Conservation (phyloP, 2,888 invertebrate genomes). For the Helleia helle region DNA sequence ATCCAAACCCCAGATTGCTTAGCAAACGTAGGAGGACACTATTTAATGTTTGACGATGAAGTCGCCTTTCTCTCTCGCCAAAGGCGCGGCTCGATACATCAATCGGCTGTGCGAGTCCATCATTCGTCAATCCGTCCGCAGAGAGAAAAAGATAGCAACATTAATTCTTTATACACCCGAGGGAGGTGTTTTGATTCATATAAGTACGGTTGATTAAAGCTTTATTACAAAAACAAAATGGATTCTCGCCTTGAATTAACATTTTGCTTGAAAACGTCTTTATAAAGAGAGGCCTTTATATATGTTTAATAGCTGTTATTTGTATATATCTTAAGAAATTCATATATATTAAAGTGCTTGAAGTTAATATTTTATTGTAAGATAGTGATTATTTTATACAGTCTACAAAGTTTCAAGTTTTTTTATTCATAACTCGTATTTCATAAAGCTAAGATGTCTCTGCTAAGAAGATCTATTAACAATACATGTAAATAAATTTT, state of each 20-base stretch:
- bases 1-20: neutral
- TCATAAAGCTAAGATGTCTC: too few species aligned
- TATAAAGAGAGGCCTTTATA: too few species aligned
- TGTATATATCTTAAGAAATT: too few species aligned
- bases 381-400: too few species aligned
- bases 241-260: neutral
- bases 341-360: too few species aligned
- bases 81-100: slow-evolving; percentile 12
- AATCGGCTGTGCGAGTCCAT: slow-evolving; percentile 37
- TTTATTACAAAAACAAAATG: slow-evolving; percentile 5
- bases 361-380: too few species aligned
- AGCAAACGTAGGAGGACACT: slow-evolving; percentile 1
- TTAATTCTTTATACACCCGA: slow-evolving; percentile 31
- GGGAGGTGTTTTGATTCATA: slow-evolving; percentile 29
- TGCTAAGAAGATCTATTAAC: too few species aligned
- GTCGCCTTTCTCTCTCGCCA: slow-evolving; percentile 2
- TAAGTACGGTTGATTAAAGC: slow-evolving; percentile 8
- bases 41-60: neutral
- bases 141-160: slow-evolving; percentile 50
- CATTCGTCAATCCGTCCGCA: slow-evolving; percentile 56
- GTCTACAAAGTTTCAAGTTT: too few species aligned
- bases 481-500: too few species aligned
- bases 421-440: too few species aligned
- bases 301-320: too few species aligned
- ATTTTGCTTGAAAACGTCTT: too few species aligned